Conservation (phyloP, 2,113 vertebrate genomes). For the Brachionichthys hirsutus region DNA sequence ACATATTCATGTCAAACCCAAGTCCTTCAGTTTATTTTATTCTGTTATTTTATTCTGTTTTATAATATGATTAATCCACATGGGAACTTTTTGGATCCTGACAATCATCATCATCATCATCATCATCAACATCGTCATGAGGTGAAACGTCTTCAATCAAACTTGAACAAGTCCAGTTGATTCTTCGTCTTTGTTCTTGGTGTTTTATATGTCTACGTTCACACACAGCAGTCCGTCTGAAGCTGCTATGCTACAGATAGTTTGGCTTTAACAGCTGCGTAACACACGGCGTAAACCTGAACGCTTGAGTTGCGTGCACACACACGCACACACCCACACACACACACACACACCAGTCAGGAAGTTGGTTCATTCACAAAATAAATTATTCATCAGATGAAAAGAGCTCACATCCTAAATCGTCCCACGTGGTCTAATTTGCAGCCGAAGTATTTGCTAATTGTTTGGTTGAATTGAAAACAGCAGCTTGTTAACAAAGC, state of each 20-base stretch:
- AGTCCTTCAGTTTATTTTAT: no score
- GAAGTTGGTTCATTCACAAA: constrained; percentile 32
- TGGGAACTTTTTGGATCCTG: no score
- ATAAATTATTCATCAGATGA: constrained; percentile 51
- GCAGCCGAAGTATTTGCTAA: constrained; percentile 40
- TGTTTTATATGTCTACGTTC: no score
- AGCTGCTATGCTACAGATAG: constrained; percentile 21
- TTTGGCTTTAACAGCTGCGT: constrained; percentile 12
- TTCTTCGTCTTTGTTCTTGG: no score
- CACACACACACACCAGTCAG: background rate
- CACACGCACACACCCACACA: constrained; percentile 7
- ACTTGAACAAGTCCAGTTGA: no score
- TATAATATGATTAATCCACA: no score
- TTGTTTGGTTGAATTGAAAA: constrained; percentile 37
- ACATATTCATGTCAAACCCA: no score
- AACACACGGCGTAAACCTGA: background rate
- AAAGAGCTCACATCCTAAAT: constrained; percentile 42
- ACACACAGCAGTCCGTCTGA: constrained; percentile 5
- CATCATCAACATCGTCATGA: no score
- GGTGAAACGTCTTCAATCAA: no score
- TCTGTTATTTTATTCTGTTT: no score
- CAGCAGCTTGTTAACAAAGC: constrained; percentile 21
- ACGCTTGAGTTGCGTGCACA: background rate
- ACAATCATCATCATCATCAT: no score
- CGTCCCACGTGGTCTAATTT: constrained; percentile 46